These are phyloP conservation scores for Candoia aspera DNA, from an alignment of 2,113 vertebrate species.

Conservation along the genomic window DNA sequence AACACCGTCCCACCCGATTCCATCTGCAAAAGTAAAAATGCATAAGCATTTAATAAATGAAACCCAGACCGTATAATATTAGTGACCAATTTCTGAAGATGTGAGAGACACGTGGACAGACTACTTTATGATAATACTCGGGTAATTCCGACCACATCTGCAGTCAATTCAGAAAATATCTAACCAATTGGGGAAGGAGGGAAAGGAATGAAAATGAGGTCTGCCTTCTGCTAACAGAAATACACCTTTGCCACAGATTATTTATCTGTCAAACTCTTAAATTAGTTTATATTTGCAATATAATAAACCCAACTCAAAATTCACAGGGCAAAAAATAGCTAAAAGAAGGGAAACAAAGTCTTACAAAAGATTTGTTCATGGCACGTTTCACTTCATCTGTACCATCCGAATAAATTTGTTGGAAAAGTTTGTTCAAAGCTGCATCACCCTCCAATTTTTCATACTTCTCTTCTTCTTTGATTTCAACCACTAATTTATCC, in stretches of 20 bases:
- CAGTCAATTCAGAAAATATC: background rate
- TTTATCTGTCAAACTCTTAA: background rate
- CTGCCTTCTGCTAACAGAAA: background rate
- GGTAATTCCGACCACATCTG: background rate
- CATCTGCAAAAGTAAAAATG: conserved; percentile 81
- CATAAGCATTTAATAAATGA: background rate
- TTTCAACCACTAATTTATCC: conserved; percentile 93
- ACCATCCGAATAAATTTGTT: conserved; percentile 88
- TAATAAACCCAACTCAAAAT: background rate
- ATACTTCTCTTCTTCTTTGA: conserved; percentile 93
- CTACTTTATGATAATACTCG: background rate
- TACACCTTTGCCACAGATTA: background rate
- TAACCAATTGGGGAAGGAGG: background rate
- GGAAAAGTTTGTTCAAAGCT: conserved; percentile 95
- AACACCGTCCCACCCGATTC: conserved; percentile 98
- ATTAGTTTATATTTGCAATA: background rate
- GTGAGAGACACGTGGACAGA: background rate
- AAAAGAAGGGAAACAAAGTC: conserved; percentile 52
- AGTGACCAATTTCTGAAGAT: background rate
- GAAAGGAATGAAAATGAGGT: background rate
- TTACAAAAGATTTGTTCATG: conserved; percentile 99
- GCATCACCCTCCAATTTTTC: conserved; percentile 96
- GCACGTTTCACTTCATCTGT: conserved; percentile 94
- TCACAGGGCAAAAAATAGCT: conserved; percentile 13
- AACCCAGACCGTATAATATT: no score